phyloP scores from a whole-genome alignment of 1,140 invertebrate genomes.

The Mactra quadrangularis region DNA sequence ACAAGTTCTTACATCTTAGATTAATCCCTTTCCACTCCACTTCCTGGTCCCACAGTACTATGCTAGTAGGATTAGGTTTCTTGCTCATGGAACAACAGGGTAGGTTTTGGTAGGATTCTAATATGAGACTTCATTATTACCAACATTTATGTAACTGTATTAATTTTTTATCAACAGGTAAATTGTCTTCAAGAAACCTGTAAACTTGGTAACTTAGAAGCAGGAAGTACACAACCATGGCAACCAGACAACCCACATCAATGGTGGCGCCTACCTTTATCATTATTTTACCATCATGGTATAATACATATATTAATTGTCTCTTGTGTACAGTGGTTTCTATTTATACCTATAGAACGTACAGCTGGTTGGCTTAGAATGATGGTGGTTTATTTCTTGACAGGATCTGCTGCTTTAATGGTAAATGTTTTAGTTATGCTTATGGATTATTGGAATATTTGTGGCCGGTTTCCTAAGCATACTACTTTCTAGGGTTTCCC shows the following conservation, averaged over 20 bases:
- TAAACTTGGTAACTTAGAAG: conserved; percentile 50
- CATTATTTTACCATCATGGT: conserved; percentile 75
- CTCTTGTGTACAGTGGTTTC: conserved; percentile 60
- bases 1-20: too few relatives aligned
- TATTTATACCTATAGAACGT: conserved; percentile 74
- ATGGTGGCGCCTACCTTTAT: conserved; percentile 75
- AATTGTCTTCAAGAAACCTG: conserved; percentile 73
- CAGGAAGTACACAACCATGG: conserved; percentile 65
- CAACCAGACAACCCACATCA: conserved; percentile 66
- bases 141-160: not conserved
- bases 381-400: conserved; percentile 68
- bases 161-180: conserved; percentile 64
- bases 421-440: conserved; percentile 64
- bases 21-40: too few relatives aligned
- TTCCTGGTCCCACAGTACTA: too few relatives aligned
- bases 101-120: too few relatives aligned
- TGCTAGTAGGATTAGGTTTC: too few relatives aligned
- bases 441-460: not conserved
- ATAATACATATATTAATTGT: conserved; percentile 72
- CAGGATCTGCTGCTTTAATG: conserved; percentile 70
- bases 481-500: too few relatives aligned
- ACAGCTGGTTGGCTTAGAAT: conserved; percentile 78
- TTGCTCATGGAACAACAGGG: too few relatives aligned
- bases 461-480: too few relatives aligned
- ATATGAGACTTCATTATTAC: too few relatives aligned